phyloP scores from a whole-genome alignment of 2,797 vertebrate genomes.

The Cuculus canorus region DNA sequence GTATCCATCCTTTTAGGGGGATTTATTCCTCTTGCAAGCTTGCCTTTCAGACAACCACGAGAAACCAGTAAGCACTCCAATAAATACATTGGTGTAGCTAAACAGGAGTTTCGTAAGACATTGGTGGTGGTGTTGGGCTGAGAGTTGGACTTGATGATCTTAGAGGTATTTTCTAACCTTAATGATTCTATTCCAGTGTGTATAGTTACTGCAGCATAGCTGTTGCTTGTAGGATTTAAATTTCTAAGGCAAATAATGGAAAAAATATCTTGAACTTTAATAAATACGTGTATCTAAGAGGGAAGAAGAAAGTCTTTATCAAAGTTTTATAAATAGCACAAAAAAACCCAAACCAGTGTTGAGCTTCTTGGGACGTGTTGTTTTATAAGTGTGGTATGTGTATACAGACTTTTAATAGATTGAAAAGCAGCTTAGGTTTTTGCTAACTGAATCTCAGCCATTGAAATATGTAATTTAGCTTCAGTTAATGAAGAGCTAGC shows the following conservation, averaged over 20 bases:
- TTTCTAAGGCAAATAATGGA: not conserved
- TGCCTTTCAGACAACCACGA: not conserved
- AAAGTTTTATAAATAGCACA: not conserved
- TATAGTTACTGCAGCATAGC: not conserved
- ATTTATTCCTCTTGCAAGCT: not conserved
- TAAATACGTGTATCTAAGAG: not conserved
- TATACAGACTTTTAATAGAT: not conserved
- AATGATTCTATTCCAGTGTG: too few relatives aligned
- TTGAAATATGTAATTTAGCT: not conserved
- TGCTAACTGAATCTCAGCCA: not conserved
- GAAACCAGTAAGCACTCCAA: not conserved
- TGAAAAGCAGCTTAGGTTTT: not conserved
- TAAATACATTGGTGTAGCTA: accelerated
- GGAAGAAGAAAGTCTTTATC: not conserved
- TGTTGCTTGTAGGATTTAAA: not conserved
- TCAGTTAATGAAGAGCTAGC: not conserved
- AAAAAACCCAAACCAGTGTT: not conserved
- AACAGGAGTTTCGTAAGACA: not conserved
- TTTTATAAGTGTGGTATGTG: not conserved
- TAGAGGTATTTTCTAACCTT: too few relatives aligned
- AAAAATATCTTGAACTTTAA: not conserved
- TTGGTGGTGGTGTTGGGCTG: too few relatives aligned
- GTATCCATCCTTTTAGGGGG: not conserved
- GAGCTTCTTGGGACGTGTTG: not conserved
- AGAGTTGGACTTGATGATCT: too few relatives aligned